phyloP scores from a whole-genome alignment of 2,888 invertebrate genomes.

The Seira ritae region DNA sequence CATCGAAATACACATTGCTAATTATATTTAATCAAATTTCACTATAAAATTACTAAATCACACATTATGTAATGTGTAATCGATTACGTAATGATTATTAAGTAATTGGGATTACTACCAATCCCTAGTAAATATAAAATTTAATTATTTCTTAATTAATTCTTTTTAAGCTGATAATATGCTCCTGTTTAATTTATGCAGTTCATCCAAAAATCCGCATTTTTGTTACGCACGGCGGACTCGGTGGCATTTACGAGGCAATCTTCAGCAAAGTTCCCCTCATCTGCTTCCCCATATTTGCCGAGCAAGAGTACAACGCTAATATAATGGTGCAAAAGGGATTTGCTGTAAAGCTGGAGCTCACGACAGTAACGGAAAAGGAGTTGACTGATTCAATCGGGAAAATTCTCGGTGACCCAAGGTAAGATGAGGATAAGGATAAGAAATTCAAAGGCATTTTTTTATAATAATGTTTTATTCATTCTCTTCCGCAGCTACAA shows the following conservation, averaged over 20 bases:
- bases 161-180: neutral
- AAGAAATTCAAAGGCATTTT: no score
- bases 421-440: constrained; percentile 2
- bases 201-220: constrained; percentile 66
- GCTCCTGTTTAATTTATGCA: constrained; percentile 29
- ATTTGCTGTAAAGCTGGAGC: constrained; percentile 62
- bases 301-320: constrained; percentile 68
- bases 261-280: constrained; percentile 61
- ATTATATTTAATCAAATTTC: no score
- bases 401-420: constrained; percentile 44
- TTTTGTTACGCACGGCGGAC: constrained; percentile 68
- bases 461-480: neutral
- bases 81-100: no score
- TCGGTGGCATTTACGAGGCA: constrained; percentile 66
- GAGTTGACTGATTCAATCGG: constrained; percentile 51
- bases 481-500: constrained; percentile 41
- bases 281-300: constrained; percentile 56
- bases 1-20: no score
- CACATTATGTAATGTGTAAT: no score
- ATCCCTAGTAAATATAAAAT: neutral
- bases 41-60: no score
- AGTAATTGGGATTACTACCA: no score
- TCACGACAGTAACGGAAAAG: constrained; percentile 40
- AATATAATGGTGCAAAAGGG: constrained; percentile 38
- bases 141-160: neutral